phyloP scores from a whole-genome alignment of 2,888 invertebrate genomes.

The Lasioglossum villosulum region DNA sequence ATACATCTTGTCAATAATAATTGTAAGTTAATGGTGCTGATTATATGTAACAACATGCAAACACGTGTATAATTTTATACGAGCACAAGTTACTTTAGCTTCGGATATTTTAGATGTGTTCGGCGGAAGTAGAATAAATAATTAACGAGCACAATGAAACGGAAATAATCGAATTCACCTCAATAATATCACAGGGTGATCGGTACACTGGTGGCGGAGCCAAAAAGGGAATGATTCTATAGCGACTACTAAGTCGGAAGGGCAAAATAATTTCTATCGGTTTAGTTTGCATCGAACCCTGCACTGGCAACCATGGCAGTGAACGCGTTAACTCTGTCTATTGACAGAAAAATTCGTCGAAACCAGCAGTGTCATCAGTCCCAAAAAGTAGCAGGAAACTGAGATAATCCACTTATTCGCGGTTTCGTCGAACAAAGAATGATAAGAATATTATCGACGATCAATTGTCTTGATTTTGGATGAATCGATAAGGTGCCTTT shows the following conservation, averaged over 20 bases:
- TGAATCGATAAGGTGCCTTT: neutral
- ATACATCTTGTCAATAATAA: neutral
- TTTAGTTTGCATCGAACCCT: too few relatives aligned
- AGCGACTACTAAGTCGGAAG: too few relatives aligned
- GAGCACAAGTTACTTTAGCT: neutral
- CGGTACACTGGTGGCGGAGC: too few relatives aligned
- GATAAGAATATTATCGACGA: neutral
- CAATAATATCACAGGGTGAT: neutral
- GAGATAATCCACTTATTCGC: neutral
- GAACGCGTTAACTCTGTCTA: too few relatives aligned
- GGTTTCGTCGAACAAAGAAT: neutral
- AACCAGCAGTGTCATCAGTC: neutral
- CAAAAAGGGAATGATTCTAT: too few relatives aligned
- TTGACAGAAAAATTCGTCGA: neutral
- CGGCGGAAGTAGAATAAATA: slow-evolving; percentile 23
- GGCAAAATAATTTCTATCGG: too few relatives aligned
- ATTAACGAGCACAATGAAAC: slow-evolving; percentile 32
- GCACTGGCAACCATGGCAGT: too few relatives aligned
- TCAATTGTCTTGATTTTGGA: neutral
- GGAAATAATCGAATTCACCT: too few relatives aligned
- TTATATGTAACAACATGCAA: neutral
- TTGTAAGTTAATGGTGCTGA: neutral
- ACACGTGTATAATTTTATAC: neutral
- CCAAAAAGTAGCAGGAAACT: neutral
- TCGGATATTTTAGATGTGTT: neutral